Conservation (phyloP, 2,888 invertebrate species). For the Kuschelorhynchus macadamiae region DNA sequence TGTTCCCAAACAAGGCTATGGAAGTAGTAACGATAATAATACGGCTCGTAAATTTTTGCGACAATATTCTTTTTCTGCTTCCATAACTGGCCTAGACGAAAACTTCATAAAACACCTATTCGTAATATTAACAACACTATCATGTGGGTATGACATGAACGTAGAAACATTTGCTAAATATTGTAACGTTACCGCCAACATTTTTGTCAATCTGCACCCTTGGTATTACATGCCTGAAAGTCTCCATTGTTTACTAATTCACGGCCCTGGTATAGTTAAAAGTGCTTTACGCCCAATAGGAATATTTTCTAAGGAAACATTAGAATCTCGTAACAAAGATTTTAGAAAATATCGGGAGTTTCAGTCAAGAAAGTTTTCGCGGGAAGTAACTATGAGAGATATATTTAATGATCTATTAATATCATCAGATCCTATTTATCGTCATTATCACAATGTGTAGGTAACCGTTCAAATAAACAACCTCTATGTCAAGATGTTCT, state of each 20-base stretch:
- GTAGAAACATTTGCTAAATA: slow-evolving; percentile 5
- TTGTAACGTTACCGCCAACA: slow-evolving; percentile 9
- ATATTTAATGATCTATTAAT: slow-evolving; percentile 2
- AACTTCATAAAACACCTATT: slow-evolving; percentile 1
- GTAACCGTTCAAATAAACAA: slow-evolving; percentile 4
- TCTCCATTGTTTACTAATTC: slow-evolving; percentile 1
- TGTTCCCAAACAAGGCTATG: slow-evolving; percentile 20
- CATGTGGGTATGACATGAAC: slow-evolving; percentile 16
- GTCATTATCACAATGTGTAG: slow-evolving; percentile 11
- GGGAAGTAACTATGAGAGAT: slow-evolving; percentile 6
- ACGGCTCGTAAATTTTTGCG: slow-evolving; percentile 21
- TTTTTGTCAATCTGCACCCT: slow-evolving; percentile 8
- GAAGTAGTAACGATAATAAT: slow-evolving; percentile 16
- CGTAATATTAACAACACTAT: neutral
- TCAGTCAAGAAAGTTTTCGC: slow-evolving; percentile 14
- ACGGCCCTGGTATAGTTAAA: slow-evolving; percentile 6
- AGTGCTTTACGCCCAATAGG: neutral
- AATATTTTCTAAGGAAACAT: too few relatives aligned
- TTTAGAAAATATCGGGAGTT: slow-evolving; percentile 6
- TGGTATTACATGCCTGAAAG: slow-evolving; percentile 10
- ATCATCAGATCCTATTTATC: slow-evolving; percentile 13
- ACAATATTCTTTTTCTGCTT: neutral
- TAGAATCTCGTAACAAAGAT: slow-evolving; percentile 6
- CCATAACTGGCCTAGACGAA: slow-evolving; percentile 1
- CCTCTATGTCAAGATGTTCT: neutral